Evolutionary conservation across 2,797 vertebrate genomes (phyloP).

Genomic region (Mus minutoides): DNA sequence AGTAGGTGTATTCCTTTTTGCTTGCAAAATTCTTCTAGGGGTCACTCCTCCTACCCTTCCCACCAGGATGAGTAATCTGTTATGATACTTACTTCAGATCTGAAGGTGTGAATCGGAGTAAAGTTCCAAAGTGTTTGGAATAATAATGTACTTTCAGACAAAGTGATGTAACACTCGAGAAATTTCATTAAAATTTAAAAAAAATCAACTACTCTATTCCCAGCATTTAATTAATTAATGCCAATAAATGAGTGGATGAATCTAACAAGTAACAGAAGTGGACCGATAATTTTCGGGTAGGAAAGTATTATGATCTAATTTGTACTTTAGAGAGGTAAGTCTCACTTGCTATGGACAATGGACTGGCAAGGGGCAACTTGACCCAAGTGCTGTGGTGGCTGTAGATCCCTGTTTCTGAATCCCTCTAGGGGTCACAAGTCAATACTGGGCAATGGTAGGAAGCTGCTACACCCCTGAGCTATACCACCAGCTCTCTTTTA

Average conservation of each 20-base stretch:
- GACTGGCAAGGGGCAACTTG: background rate
- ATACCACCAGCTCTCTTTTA: too few species aligned
- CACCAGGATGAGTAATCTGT: too few species aligned
- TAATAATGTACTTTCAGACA: too few species aligned
- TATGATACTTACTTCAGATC: too few species aligned
- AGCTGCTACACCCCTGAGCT: too few species aligned
- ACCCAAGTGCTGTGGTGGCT: background rate
- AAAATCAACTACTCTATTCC: background rate
- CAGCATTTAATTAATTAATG: background rate
- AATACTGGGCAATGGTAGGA: background rate
- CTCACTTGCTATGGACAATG: background rate
- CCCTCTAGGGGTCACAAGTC: conserved; percentile 12
- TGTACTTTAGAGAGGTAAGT: background rate
- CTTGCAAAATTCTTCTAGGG: too few species aligned
- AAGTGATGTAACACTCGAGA: too few species aligned
- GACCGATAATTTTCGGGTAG: background rate
- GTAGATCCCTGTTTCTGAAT: background rate
- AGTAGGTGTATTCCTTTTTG: too few species aligned
- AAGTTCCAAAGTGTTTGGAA: too few species aligned
- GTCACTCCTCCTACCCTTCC: too few species aligned
- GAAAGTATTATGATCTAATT: background rate
- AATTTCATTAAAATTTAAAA: too few species aligned
- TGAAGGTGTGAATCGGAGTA: too few species aligned
- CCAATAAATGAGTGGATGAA: conserved; percentile 9
- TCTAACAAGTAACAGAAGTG: background rate